Evolutionary conservation across 2,888 invertebrate species (phyloP).

Genomic region (Endotricha flammealis): DNA sequence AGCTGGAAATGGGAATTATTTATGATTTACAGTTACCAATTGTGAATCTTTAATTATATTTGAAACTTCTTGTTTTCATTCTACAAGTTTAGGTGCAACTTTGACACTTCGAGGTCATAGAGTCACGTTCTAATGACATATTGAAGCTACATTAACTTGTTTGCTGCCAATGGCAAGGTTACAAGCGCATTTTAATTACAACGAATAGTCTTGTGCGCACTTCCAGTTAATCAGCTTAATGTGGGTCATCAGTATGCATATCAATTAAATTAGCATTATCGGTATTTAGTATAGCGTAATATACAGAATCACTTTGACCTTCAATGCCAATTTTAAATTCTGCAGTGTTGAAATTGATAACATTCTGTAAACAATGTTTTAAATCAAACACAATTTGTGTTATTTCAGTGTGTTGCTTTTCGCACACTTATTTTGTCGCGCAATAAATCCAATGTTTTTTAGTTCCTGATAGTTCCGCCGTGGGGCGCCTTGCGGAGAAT

Average conservation of each 20-base stretch:
- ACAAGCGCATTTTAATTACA: conserved; percentile 4
- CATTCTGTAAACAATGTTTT: no score
- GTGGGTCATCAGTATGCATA: background rate
- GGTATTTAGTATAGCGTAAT: background rate
- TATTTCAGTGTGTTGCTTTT: conserved; percentile 4
- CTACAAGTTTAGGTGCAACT: background rate
- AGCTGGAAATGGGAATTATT: conserved; percentile 62
- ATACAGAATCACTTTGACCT: conserved; percentile 4
- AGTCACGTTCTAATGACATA: background rate
- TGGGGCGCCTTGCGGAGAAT: conserved; percentile 10
- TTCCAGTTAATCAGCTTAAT: background rate
- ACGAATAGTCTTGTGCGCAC: background rate
- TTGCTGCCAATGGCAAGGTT: conserved; percentile 9
- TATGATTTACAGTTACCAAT: conserved; percentile 34
- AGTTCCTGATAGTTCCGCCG: conserved; percentile 11
- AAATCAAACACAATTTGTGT: background rate
- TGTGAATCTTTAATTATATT: conserved; percentile 14
- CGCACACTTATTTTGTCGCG: conserved; percentile 8
- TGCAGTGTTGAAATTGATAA: conserved; percentile 1
- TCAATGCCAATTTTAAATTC: conserved; percentile 1
- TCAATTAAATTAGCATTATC: conserved; percentile 2
- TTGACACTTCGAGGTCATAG: background rate
- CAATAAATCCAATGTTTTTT: conserved; percentile 8
- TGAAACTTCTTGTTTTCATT: background rate
- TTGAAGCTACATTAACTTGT: conserved; percentile 7